A percentile compares a stretch with the other conserved stretches of the same genome.
Conservation (phyloP, 2,888 invertebrate genomes). For the Xanthorhoe designata region DNA sequence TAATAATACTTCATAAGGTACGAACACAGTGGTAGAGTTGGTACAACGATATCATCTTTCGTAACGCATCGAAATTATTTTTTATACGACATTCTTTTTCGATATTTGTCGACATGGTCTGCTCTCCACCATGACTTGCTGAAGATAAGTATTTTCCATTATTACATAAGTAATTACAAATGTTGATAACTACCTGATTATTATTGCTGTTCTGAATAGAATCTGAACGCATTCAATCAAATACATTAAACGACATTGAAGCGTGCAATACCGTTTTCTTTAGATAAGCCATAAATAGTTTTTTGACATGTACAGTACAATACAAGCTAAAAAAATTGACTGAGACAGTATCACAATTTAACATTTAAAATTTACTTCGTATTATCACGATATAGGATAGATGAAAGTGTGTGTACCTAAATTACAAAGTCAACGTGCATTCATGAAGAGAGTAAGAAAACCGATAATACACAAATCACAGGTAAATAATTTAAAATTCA, state of each 20-base stretch:
- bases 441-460: conserved; percentile 5
- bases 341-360: conserved; percentile 15
- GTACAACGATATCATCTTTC: no score
- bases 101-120: no score
- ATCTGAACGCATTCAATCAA: not conserved
- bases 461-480: conserved; percentile 11
- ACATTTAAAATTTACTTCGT: conserved; percentile 12
- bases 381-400: conserved; percentile 10
- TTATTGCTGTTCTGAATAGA: not conserved
- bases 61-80: no score
- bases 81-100: no score
- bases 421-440: not conserved
- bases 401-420: conserved; percentile 7
- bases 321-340: conserved; percentile 3
- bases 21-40: no score
- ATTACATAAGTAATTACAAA: no score
- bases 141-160: no score
- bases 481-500: conserved; percentile 18
- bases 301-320: no score
- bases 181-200: not conserved
- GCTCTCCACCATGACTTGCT: no score
- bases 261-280: not conserved
- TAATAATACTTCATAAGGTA: no score
- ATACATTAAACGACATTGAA: not conserved
- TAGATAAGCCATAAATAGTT: not conserved